These are phyloP conservation scores for Dicycla oo DNA, from an alignment of 2,888 invertebrate species.

Conservation along the genomic window DNA sequence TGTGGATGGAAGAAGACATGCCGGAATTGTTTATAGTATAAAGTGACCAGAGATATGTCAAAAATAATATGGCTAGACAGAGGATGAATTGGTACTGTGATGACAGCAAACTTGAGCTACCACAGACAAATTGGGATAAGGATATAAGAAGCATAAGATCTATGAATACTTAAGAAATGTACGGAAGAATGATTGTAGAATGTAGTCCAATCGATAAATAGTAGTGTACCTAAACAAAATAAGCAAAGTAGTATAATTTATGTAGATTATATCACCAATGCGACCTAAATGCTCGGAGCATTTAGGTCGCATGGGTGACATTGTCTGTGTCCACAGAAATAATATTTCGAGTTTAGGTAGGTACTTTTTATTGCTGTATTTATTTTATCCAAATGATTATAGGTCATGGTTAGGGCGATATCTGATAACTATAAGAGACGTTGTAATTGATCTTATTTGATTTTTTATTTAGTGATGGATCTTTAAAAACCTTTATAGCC, in stretches of 20 bases:
- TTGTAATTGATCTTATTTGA: neutral
- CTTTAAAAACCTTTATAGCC: neutral
- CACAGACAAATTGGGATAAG: neutral
- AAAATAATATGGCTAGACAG: neutral
- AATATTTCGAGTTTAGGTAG: neutral
- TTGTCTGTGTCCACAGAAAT: constrained; percentile 3
- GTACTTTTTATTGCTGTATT: neutral
- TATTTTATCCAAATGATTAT: neutral
- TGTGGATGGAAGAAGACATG: neutral
- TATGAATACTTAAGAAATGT: neutral
- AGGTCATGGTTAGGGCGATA: neutral
- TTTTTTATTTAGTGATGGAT: neutral
- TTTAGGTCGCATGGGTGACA: constrained; percentile 11
- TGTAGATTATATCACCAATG: too few species aligned
- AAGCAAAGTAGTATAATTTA: neutral
- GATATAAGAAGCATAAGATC: too few species aligned
- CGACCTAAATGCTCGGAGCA: too few species aligned
- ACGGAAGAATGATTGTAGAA: neutral
- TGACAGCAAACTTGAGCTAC: neutral
- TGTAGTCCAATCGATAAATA: neutral
- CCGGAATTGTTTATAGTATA: neutral
- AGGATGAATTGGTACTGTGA: neutral
- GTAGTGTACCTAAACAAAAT: neutral
- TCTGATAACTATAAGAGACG: neutral
- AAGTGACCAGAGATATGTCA: neutral